Evolutionary conservation across 2,797 vertebrate genomes (phyloP), one percentile per base, ranked within the genome.

Genomic region (Lacerta bilineata): DNA sequence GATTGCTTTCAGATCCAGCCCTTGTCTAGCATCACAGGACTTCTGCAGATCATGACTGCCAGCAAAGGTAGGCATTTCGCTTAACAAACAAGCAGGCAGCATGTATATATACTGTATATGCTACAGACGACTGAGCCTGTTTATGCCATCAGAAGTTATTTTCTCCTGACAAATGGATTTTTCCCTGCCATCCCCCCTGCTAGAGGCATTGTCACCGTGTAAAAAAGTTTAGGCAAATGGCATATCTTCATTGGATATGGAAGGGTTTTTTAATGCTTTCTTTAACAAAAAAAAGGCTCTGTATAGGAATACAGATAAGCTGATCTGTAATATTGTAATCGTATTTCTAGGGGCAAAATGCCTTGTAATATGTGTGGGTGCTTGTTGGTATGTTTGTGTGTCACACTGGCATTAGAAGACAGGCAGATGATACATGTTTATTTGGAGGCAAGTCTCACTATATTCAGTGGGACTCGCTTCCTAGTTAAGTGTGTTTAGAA

Each of bases 41-140:
- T 92, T 5, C 94, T 92, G 91, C 93, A 89, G 93, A 93, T 90
- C 93, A 98, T 98, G 98, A 98, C 98, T 91, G 96, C 97, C 1
- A 98, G 98, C 92, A 97, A 97, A 98, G 98, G 98, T 99, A 98
- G 95, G 98, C 83, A 72, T 92, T 90, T 23, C 91, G 20, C 69
- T 69, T 80, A 83, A n/a, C 1, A 41, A 87, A 85, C 75, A 69
- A 23, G 8, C 0, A 17, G 64, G 36, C 13, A 10, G 41, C 68
- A 13, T 0, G 55, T 74, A 55, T 72, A 80, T 80, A 89, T 33
- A 33, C 33, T 33, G 33, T 33, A 33, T 33, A 5, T 68, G n/a
- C 85, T 84, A 33, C 66, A 80, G 17, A 23, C 23, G 39, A 80
- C 39, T 75, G 77, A 80, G 9, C 83, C 81, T 36, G 5, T 76